phyloP scores from a whole-genome alignment of 92 coral and sea anemone species.

The Galaxea fascicularis region DNA sequence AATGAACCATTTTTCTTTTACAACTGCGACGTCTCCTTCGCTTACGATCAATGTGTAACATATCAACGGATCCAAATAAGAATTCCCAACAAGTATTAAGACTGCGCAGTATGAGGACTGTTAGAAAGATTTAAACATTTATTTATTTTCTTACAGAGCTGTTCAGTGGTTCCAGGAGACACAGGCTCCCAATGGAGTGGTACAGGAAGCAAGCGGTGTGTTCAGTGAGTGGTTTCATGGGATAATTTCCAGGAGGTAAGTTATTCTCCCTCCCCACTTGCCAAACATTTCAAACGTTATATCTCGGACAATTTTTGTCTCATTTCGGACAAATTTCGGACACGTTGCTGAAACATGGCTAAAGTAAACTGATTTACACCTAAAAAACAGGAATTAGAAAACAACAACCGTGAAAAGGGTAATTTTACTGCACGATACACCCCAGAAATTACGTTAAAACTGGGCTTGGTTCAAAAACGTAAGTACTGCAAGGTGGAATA shows the following conservation, averaged over 20 bases:
- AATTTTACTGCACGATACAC: too few species aligned
- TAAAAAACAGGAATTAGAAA: too few species aligned
- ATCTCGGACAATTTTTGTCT: neutral
- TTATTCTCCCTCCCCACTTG: neutral
- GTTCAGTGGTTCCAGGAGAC: conserved; percentile 92
- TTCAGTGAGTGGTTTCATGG: conserved; percentile 92
- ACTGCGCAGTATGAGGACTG: neutral
- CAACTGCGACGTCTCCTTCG: too few species aligned
- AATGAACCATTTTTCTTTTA: too few species aligned
- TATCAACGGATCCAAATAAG: neutral
- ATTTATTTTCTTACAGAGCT: conserved; percentile 70
- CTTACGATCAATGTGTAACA: too few species aligned
- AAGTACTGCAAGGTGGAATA: too few species aligned
- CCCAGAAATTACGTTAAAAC: too few species aligned
- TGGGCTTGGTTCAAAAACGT: too few species aligned
- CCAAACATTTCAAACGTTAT: neutral
- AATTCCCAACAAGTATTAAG: neutral
- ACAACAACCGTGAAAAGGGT: too few species aligned
- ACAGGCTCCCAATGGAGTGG: conserved; percentile 87
- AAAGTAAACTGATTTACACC: too few species aligned
- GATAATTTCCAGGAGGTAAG: conserved; percentile 80
- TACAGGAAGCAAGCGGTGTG: conserved; percentile 78
- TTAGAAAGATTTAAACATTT: conserved; percentile 15
- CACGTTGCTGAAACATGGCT: too few species aligned
- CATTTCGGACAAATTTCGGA: too few species aligned